A percentile compares a stretch with the other conserved stretches of the same genome.
Evolutionary conservation across 37 sponge, comb jelly and placozoan species (phyloP).

Genomic region (Ephydatia muelleri): DNA sequence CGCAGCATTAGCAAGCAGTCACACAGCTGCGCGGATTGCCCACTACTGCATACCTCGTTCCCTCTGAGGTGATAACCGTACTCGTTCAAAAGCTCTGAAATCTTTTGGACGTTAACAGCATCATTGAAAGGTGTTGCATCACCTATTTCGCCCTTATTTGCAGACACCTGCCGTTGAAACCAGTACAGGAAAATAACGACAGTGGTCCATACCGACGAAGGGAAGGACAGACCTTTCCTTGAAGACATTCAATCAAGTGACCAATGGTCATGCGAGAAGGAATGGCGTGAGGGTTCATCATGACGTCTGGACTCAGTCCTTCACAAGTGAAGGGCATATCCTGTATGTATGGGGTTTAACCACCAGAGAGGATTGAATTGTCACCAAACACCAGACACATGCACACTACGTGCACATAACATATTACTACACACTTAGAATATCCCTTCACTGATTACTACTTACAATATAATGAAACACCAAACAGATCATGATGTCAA

Average conservation of each 20-base stretch:
- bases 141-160: constrained; percentile 99
- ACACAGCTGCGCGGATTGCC: no score
- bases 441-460: no score
- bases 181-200: no score
- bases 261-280: constrained; percentile 99
- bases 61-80: constrained; percentile 98
- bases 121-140: constrained; percentile 99
- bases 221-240: constrained; percentile 79
- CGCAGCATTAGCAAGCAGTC: no score
- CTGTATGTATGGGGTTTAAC: constrained; percentile 26
- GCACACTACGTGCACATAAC: no score
- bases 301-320: constrained; percentile 96
- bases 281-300: constrained; percentile 99
- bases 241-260: constrained; percentile 98
- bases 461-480: no score
- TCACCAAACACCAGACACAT: no score
- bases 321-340: constrained; percentile 99
- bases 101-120: constrained; percentile 98
- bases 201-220: not conserved
- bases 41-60: constrained; percentile 81
- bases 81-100: constrained; percentile 89
- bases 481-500: no score
- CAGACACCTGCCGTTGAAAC: constrained; percentile 93
- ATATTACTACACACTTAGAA: no score
- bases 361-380: no score